Conservation (phyloP, 2,888 invertebrate genomes). For the Nezara viridula region DNA sequence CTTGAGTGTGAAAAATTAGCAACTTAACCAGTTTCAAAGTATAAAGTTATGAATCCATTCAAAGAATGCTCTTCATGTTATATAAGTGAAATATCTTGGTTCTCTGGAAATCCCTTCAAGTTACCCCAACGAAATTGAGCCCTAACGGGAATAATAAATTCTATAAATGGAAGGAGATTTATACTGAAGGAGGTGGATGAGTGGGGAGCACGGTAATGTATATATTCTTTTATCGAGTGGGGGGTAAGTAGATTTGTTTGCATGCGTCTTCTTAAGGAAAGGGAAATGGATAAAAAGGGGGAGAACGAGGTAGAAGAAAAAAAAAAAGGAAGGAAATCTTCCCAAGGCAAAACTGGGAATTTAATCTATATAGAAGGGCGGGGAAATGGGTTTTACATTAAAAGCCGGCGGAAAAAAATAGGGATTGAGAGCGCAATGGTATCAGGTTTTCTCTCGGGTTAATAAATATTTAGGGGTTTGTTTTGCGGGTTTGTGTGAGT, state of each 20-base stretch:
- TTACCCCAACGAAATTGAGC: slow-evolving; percentile 56
- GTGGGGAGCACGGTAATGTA: slow-evolving; percentile 52
- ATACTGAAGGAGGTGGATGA: slow-evolving; percentile 47
- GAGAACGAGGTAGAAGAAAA: slow-evolving; percentile 29
- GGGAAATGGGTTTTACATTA: slow-evolving; percentile 58
- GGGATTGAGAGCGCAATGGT: slow-evolving; percentile 43
- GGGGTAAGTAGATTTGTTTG: slow-evolving; percentile 58
- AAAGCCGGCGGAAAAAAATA: slow-evolving; percentile 45
- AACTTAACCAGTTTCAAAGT: background rate
- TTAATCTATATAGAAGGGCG: slow-evolving; percentile 59
- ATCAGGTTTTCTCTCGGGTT: slow-evolving; percentile 55
- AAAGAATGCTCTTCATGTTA: background rate
- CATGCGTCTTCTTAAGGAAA: slow-evolving; percentile 51
- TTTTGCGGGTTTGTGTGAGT: background rate
- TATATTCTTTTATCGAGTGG: slow-evolving; percentile 58
- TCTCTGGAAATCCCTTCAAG: slow-evolving; percentile 27
- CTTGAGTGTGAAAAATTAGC: background rate
- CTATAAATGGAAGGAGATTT: slow-evolving; percentile 59
- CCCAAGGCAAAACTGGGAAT: slow-evolving; percentile 53
- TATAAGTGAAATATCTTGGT: background rate
- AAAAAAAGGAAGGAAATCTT: slow-evolving; percentile 45
- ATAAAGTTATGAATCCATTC: background rate
- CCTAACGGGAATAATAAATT: slow-evolving; percentile 57
- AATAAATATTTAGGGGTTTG: slow-evolving; percentile 58
- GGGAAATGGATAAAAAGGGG: slow-evolving; percentile 46